phyloP scores from a whole-genome alignment of 2,113 vertebrate species.

The Thalassoma bifasciatum region DNA sequence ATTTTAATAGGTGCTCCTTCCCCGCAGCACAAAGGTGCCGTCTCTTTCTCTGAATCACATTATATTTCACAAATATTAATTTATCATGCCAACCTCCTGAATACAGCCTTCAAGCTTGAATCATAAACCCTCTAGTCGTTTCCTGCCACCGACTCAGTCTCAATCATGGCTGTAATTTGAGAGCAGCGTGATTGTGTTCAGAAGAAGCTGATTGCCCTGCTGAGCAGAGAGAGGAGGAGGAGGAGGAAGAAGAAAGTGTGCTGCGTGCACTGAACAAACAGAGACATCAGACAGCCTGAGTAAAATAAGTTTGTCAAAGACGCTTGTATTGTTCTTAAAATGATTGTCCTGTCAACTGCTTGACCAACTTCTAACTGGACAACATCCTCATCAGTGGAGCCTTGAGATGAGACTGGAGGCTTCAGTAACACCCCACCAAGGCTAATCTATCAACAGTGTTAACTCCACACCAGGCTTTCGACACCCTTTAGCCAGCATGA shows the following conservation, averaged over 20 bases:
- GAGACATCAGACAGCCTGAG: slow-evolving; percentile 48
- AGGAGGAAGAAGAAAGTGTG: slow-evolving; percentile 63
- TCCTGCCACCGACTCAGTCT: slow-evolving; percentile 51
- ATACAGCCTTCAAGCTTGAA: slow-evolving; percentile 2
- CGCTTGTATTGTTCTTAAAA: slow-evolving; percentile 16
- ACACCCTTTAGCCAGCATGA: slow-evolving; percentile 26
- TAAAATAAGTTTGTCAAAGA: slow-evolving; percentile 40
- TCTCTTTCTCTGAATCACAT: slow-evolving; percentile 10
- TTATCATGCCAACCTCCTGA: slow-evolving; percentile 28
- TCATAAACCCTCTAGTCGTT: slow-evolving; percentile 46
- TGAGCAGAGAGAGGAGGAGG: slow-evolving; percentile 58
- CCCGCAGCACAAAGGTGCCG: neutral
- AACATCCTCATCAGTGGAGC: slow-evolving; percentile 36
- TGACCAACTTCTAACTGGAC: slow-evolving; percentile 32
- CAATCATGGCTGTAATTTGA: slow-evolving; percentile 68
- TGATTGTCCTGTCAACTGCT: neutral
- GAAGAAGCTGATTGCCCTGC: slow-evolving; percentile 71
- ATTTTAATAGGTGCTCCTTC: neutral
- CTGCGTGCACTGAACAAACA: slow-evolving; percentile 52
- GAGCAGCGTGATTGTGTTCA: slow-evolving; percentile 70
- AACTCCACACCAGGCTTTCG: slow-evolving; percentile 28
- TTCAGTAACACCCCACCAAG: slow-evolving; percentile 4
- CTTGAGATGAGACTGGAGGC: slow-evolving; percentile 18
- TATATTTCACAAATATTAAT: slow-evolving; percentile 36
- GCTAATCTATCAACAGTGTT: slow-evolving; percentile 30